A percentile compares a stretch with the other conserved stretches of the same genome.
Conservation (phyloP, 2,888 invertebrate species). For the Pandemis corylana region DNA sequence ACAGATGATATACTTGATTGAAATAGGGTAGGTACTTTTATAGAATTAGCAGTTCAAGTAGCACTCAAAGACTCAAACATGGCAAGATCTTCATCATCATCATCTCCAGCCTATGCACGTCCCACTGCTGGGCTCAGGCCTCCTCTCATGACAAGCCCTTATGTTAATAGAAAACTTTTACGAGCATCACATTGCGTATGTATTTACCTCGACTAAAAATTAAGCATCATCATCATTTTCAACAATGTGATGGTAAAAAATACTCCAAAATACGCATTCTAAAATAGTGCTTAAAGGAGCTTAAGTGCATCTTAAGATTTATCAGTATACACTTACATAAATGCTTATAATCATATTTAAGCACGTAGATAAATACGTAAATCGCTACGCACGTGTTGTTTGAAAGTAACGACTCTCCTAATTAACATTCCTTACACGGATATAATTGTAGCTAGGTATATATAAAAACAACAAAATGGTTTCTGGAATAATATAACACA, state of each 20-base stretch:
- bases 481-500: constrained; percentile 13
- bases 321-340: constrained; percentile 20
- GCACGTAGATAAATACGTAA: constrained; percentile 40
- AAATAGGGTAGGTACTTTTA: not conserved
- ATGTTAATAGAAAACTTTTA: no score
- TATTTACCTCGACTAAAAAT: no score
- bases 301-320: not conserved
- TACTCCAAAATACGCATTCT: not conserved
- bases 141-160: no score
- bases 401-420: constrained; percentile 65
- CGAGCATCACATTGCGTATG: no score
- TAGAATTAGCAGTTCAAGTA: not conserved
- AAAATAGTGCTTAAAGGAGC: not conserved
- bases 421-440: constrained; percentile 76
- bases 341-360: constrained; percentile 32
- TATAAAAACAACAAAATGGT: constrained; percentile 12
- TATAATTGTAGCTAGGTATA: constrained; percentile 41
- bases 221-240: not conserved
- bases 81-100: no score
- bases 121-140: no score
- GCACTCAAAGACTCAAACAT: no score
- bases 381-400: constrained; percentile 42
- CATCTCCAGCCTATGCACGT: no score
- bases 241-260: not conserved
- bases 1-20: not conserved